Evolutionary conservation across 2,113 vertebrate genomes (phyloP).

Genomic region (Pituophis catenifer): DNA sequence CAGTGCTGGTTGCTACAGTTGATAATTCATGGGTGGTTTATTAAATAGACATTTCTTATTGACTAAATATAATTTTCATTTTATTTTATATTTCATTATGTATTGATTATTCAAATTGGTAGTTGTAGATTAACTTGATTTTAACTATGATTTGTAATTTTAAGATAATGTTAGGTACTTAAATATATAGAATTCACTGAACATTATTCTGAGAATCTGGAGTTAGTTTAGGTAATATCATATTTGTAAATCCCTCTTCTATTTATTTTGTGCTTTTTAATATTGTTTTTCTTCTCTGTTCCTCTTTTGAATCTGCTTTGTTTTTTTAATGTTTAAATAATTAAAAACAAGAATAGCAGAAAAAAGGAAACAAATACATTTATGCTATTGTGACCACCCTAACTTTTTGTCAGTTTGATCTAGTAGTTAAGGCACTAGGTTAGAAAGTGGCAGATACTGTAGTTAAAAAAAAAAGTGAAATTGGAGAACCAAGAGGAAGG

Average conservation of each 20-base stretch:
- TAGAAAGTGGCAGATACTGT: not conserved
- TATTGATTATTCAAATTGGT: not conserved
- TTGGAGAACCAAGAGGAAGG: not conserved
- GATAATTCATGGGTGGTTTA: not conserved
- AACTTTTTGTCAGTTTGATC: not conserved
- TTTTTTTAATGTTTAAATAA: not conserved
- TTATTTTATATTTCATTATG: not conserved
- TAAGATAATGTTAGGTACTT: not conserved
- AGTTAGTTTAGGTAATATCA: not conserved
- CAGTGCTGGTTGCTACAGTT: not conserved
- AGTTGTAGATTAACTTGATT: not conserved
- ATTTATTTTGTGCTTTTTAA: not conserved
- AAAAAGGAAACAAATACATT: not conserved
- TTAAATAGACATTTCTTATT: not conserved
- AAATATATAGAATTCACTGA: not conserved
- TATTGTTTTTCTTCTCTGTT: not conserved
- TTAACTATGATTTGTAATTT: not conserved
- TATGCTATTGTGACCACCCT: not conserved
- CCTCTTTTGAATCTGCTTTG: not conserved
- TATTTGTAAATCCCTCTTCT: not conserved
- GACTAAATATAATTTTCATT: not conserved
- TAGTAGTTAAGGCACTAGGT: not conserved
- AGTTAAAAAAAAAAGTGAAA: not conserved
- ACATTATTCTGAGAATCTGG: not conserved
- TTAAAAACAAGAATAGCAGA: not conserved